phyloP scores from a whole-genome alignment of 2,888 invertebrate genomes.

The Sycophila texana region DNA sequence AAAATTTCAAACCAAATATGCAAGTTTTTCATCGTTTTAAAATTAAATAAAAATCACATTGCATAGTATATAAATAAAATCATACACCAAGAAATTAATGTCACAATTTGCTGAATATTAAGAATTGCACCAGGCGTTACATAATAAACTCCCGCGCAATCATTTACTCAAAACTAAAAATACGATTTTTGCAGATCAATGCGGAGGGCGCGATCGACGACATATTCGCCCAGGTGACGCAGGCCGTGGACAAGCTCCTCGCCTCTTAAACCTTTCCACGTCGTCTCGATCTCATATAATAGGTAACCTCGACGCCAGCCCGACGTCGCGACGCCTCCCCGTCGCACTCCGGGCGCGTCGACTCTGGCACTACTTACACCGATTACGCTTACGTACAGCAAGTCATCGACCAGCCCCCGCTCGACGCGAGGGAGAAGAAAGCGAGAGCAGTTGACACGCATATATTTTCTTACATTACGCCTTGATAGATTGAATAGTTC shows the following conservation, averaged over 20 bases:
- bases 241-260: conserved; percentile 67
- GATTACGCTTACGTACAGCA: conserved; percentile 31
- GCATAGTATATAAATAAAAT: too few species aligned
- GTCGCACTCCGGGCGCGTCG: too few species aligned
- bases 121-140: too few species aligned
- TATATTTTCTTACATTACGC: conserved; percentile 37
- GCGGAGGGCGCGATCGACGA: conserved; percentile 87
- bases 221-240: conserved; percentile 85
- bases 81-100: background rate
- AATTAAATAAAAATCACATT: too few species aligned
- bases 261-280: conserved; percentile 48
- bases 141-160: too few species aligned
- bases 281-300: too few species aligned
- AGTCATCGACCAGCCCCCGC: background rate
- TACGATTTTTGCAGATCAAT: conserved; percentile 80
- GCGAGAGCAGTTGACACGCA: background rate
- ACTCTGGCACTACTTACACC: background rate
- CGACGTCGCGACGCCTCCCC: too few species aligned
- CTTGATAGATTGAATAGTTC: background rate
- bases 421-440: too few species aligned
- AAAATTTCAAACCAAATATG: too few species aligned
- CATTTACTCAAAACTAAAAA: too few species aligned
- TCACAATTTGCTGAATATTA: background rate
- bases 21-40: too few species aligned
- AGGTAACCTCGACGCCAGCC: too few species aligned